These are phyloP conservation scores for Brachypteracias leptosomus DNA, from an alignment of 2,113 vertebrate genomes.

Conservation along the genomic window DNA sequence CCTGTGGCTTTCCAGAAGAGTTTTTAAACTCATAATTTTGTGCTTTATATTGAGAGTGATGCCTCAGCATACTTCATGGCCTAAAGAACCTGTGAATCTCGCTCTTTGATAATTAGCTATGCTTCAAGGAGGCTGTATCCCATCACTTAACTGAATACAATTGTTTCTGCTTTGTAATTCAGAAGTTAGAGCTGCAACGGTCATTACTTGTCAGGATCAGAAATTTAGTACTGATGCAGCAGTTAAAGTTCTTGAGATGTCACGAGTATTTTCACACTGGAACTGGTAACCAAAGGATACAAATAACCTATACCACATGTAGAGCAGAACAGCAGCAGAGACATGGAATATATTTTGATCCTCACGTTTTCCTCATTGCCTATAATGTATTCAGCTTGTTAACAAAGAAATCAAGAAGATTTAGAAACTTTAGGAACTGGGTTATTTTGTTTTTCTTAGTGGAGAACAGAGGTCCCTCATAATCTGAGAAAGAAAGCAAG, in stretches of 20 bases:
- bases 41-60: neutral
- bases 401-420: neutral
- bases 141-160: neutral
- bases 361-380: neutral
- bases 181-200: neutral
- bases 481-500: neutral
- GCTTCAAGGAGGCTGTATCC: neutral
- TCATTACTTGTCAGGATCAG: fast-evolving
- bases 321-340: neutral
- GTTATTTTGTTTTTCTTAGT: neutral
- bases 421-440: neutral
- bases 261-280: neutral
- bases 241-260: neutral
- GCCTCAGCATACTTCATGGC: neutral
- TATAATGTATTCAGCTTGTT: neutral
- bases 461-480: neutral
- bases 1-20: neutral
- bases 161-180: neutral
- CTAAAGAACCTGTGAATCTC: neutral
- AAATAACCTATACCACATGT: neutral
- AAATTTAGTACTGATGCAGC: neutral
- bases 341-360: neutral
- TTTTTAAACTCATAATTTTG: neutral
- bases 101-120: neutral
- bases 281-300: neutral